Evolutionary conservation across 2,113 vertebrate genomes (phyloP).

Genomic region (Trichomycterus rosablanca): DNA sequence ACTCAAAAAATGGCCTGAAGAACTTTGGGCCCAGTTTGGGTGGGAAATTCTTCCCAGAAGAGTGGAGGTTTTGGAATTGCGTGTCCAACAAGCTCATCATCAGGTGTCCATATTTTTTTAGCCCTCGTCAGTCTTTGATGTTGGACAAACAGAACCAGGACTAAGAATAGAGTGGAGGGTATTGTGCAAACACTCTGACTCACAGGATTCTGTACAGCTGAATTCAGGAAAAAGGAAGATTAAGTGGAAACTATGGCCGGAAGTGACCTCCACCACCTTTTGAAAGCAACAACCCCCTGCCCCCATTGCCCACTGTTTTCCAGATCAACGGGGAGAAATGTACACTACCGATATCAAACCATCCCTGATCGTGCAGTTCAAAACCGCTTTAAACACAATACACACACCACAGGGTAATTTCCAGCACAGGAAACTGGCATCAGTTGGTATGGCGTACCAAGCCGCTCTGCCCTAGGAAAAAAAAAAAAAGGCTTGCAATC

Average conservation of each 20-base stretch:
- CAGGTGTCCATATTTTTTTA: no score
- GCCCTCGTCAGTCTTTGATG: no score
- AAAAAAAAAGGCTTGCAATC: background rate
- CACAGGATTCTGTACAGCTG: conserved; percentile 37
- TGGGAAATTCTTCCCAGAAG: no score
- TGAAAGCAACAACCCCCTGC: conserved; percentile 51
- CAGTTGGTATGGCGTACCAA: background rate
- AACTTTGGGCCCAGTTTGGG: no score
- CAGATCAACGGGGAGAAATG: conserved; percentile 38
- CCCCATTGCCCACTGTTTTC: conserved; percentile 60
- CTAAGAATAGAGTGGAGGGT: conserved; percentile 7
- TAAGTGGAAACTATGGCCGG: conserved; percentile 71
- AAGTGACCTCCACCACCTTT: conserved; percentile 72
- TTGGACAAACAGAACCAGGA: no score
- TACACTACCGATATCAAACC: background rate
- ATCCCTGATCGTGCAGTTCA: no score
- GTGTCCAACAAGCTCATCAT: no score
- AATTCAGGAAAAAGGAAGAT: conserved; percentile 74
- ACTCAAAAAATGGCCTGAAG: no score
- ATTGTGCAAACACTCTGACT: conserved; percentile 11
- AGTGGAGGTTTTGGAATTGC: no score
- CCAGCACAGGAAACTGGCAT: conserved; percentile 52
- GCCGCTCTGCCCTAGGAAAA: no score
- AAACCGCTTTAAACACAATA: conserved; percentile 4
- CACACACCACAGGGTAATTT: conserved; percentile 32